Base-by-base conservation (phyloP, 2,797 vertebrate genomes). In the Hypotaenidia philippensis region DNA sequence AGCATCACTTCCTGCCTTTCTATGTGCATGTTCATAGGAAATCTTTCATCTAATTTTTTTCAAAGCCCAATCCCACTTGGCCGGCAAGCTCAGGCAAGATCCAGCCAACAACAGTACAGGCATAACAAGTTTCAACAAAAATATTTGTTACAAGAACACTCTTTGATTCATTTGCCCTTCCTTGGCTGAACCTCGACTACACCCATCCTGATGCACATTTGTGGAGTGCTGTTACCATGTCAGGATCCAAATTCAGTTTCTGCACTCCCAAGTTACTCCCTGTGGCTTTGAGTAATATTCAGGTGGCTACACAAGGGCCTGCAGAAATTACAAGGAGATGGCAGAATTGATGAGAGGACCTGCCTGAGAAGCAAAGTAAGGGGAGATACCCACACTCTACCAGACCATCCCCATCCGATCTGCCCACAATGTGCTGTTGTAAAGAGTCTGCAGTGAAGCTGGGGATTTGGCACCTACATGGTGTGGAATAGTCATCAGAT, bases 401-500 rank as follows among this genome's bases (percentile, higher is more conserved):
- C 80, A 83, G 89, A 92, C 59, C 12, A 7, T 87, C 93, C 86
- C 93, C 79, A 57, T 55, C 60, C 74, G 64, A 94, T 92, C 89
- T 94, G 87, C 96, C 96, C 94, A 98, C 97, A 98, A 97, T 96
- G 97, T 95, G 86, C 96, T 96, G 94, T 97, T 98, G 97, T 97
- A 94, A 96, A 89, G 94, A 95, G 92, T 93, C 94, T 90, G 95
- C 95, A 97, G 94, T 89, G 97, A 97, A 97, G 96, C 96, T 89
- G 40, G 95, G 96, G 97, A 97, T 97, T 96, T 98, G 98, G 97
- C 96, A 93, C 94, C 93, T 86, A 94, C 90, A 87, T 25, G 89
- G 95, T 92, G 95, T 96, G 96, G 96, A 97, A 96, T 80, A 97
- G 97, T 97, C 97, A 96, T 97, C 96, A 97, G 97, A 98, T 97